These are phyloP conservation scores for Cyanoderma ruficeps DNA, from an alignment of 2,113 vertebrate species.

Conservation along the genomic window DNA sequence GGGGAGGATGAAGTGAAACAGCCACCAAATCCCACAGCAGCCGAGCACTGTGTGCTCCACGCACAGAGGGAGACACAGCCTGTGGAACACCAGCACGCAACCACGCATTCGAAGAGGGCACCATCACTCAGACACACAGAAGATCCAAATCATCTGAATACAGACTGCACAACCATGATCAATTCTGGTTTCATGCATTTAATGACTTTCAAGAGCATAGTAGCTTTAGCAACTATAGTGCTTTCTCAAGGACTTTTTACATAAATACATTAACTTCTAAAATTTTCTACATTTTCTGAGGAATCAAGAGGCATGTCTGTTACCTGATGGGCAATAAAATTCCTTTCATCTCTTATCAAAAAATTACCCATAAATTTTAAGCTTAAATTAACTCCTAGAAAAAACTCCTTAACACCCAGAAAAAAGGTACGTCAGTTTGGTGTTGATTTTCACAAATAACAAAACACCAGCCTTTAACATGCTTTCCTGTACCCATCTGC, in stretches of 20 bases:
- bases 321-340: not conserved
- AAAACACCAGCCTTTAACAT: not conserved
- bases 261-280: not conserved
- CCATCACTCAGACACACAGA: not conserved
- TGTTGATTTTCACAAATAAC: not conserved
- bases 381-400: not conserved
- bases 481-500: not conserved
- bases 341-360: not conserved
- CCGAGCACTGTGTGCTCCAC: fast-evolving
- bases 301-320: not conserved
- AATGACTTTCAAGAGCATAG: fast-evolving
- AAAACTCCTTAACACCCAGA: not conserved
- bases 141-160: not conserved
- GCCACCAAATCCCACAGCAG: not conserved
- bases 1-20: fast-evolving
- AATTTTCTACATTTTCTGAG: not conserved
- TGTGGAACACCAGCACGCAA: not conserved
- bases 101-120: not conserved
- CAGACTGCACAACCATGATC: not conserved
- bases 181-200: not conserved
- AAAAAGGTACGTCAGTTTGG: not conserved
- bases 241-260: not conserved
- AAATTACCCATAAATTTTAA: not conserved
- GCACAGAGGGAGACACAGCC: not conserved
- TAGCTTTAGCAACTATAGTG: not conserved